Percentiles rank a stretch among this genome's conserved stretches.
Evolutionary conservation across 2,888 invertebrate species (phyloP).

Genomic region (Eulithis testata): DNA sequence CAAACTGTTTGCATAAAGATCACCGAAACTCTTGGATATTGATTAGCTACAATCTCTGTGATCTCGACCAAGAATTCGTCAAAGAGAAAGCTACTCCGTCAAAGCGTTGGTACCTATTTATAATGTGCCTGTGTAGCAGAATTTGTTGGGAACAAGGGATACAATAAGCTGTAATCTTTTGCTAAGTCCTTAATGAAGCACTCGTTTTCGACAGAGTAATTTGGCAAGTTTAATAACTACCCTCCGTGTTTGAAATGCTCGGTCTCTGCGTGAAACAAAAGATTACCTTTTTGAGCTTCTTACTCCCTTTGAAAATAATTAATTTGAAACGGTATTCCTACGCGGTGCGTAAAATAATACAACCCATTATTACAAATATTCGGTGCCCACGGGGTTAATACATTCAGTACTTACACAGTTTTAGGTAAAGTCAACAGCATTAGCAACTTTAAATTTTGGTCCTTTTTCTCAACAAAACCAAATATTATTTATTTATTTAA

Average conservation of each 20-base stretch:
- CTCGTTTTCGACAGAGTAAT: slow-evolving; percentile 50
- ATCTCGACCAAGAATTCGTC: slow-evolving; percentile 39
- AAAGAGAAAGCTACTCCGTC: slow-evolving; percentile 33
- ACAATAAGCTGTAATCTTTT: slow-evolving; percentile 48
- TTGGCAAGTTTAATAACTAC: slow-evolving; percentile 48
- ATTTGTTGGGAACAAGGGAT: slow-evolving; percentile 39
- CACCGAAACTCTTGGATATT: slow-evolving; percentile 22
- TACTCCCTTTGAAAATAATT: slow-evolving; percentile 27
- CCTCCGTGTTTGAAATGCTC: slow-evolving; percentile 35
- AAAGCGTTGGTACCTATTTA: slow-evolving; percentile 36
- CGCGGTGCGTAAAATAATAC: slow-evolving; percentile 8
- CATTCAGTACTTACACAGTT: no score
- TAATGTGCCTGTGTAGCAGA: slow-evolving; percentile 27
- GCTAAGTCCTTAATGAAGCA: slow-evolving; percentile 52
- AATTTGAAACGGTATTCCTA: slow-evolving; percentile 31
- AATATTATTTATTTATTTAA: no score
- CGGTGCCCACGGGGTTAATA: neutral
- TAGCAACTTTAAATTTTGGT: no score
- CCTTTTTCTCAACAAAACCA: no score
- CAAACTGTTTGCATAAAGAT: slow-evolving; percentile 17
- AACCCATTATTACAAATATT: slow-evolving; percentile 4
- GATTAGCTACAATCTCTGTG: slow-evolving; percentile 29
- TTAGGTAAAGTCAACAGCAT: no score
- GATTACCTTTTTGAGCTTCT: slow-evolving; percentile 27
- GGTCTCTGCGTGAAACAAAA: slow-evolving; percentile 35